Conservation (phyloP, 2,888 invertebrate species). For the Diadegma fenestrale region DNA sequence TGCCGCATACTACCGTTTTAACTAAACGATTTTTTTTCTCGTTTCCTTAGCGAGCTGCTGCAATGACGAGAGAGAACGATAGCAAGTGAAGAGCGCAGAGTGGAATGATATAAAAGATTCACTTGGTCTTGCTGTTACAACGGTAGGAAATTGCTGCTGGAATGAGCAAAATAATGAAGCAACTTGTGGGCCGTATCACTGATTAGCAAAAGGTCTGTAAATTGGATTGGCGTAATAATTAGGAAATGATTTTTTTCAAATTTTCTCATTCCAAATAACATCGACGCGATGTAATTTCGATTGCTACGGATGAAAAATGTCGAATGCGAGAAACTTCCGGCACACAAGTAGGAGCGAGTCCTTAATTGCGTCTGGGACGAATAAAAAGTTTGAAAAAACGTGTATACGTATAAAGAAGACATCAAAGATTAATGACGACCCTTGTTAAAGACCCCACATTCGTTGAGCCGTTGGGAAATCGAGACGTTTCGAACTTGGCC, state of each 20-base stretch:
- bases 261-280: background rate
- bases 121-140: background rate
- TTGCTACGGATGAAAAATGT: background rate
- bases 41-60: constrained; percentile 20
- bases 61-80: constrained; percentile 15
- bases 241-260: background rate
- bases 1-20: constrained; percentile 55
- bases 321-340: background rate
- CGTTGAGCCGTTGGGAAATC: constrained; percentile 50
- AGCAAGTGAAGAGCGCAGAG: background rate
- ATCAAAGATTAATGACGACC: constrained; percentile 10
- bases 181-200: too few species aligned
- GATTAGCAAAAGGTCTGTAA: background rate
- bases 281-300: background rate
- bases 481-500: constrained; percentile 25
- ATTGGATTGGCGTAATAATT: background rate
- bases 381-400: background rate
- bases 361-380: background rate
- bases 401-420: background rate
- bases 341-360: background rate
- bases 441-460: constrained; percentile 19
- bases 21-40: constrained; percentile 56
- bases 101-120: background rate
- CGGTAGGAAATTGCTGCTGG: background rate
- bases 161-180: background rate